Evolutionary conservation across 2,888 invertebrate genomes (phyloP).

Genomic region (Mythimna ferrago): DNA sequence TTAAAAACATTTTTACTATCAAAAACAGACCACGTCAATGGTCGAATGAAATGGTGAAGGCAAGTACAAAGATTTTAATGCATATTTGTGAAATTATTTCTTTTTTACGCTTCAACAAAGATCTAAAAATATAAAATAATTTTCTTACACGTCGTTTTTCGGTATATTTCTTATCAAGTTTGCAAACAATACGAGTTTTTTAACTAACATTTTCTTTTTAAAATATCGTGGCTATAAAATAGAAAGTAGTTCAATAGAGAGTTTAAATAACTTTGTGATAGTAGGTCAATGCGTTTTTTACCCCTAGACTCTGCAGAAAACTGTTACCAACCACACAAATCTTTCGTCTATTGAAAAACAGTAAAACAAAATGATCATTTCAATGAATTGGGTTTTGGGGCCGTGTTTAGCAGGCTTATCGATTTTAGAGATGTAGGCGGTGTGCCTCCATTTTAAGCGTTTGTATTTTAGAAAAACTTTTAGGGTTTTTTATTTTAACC

Average conservation of each 20-base stretch:
- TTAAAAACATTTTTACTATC: no score
- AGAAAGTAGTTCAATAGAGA: not conserved
- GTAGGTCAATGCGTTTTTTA: not conserved
- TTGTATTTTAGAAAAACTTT: not conserved
- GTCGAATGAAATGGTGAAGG: no score
- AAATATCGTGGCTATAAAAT: not conserved
- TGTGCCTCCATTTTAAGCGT: not conserved
- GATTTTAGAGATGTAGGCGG: not conserved
- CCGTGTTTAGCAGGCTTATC: no score
- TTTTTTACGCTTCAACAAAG: no score
- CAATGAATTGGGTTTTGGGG: not conserved
- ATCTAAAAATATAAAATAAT: no score
- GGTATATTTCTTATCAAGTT: no score
- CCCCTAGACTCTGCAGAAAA: not conserved
- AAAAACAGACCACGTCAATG: no score
- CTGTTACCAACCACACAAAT: not conserved
- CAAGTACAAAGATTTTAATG: no score
- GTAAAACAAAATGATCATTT: not conserved
- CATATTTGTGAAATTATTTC: no score
- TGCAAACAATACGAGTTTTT: no score
- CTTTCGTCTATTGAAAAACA: not conserved
- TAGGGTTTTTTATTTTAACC: no score
- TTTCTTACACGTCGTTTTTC: no score
- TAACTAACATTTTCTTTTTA: not conserved
- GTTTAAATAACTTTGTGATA: not conserved